Evolutionary conservation across 2,113 vertebrate species (phyloP).

Genomic region (Paramisgurnus dabryanus): DNA sequence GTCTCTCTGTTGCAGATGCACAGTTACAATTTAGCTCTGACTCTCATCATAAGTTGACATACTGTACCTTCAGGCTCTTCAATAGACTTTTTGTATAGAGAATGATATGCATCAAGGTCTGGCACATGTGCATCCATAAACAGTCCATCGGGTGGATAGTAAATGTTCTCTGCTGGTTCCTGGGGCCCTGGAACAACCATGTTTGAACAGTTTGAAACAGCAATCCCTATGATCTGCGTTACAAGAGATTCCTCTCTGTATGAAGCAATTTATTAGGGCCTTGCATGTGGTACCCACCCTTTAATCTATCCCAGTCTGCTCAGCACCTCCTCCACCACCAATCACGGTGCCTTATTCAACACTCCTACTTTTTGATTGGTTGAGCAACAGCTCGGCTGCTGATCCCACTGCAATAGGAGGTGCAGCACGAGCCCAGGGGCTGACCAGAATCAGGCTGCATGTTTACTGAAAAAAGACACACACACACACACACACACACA

Average conservation of each 20-base stretch:
- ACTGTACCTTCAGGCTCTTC: constrained; percentile 78
- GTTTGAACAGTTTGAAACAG: constrained; percentile 43
- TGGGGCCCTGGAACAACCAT: constrained; percentile 72
- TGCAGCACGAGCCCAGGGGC: constrained; percentile 35
- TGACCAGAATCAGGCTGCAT: neutral
- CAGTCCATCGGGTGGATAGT: constrained; percentile 65
- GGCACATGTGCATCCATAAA: constrained; percentile 75
- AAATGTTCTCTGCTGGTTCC: constrained; percentile 62
- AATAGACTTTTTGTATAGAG: constrained; percentile 74
- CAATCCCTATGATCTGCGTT: constrained; percentile 56
- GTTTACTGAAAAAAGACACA: neutral
- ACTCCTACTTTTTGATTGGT: constrained; percentile 80
- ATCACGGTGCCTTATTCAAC: constrained; percentile 58
- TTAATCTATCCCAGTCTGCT: constrained; percentile 63
- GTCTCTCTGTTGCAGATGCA: neutral
- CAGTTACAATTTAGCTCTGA: too few species aligned
- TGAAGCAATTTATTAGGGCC: constrained; percentile 56
- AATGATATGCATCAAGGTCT: constrained; percentile 73
- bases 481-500: neutral
- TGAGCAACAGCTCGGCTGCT: constrained; percentile 63
- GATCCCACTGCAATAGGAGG: constrained; percentile 64
- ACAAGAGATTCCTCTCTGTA: neutral
- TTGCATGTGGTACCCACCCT: constrained; percentile 57
- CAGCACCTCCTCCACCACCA: constrained; percentile 67
- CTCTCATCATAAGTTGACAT: constrained; percentile 24